phyloP scores from a whole-genome alignment of 2,113 vertebrate genomes.

The Copsychus sechellarum region DNA sequence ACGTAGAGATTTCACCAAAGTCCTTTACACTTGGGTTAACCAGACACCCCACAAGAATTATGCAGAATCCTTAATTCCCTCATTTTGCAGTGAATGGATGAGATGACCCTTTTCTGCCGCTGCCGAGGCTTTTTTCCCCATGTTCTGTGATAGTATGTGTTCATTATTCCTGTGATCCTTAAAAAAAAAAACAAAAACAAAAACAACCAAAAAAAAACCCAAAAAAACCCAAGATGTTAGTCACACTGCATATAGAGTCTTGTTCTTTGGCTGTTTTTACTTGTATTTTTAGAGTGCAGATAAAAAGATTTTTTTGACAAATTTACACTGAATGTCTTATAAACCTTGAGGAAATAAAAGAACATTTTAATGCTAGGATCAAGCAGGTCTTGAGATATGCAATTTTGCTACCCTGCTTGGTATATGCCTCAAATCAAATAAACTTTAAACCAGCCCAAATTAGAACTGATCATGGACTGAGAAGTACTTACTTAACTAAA shows the following conservation, averaged over 20 bases:
- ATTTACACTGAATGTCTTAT: not conserved
- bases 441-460: not conserved
- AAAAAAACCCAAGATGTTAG: not conserved
- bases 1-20: not conserved
- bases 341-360: not conserved
- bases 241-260: not conserved
- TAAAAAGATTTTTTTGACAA: not conserved
- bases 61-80: not conserved
- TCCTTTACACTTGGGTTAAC: not conserved
- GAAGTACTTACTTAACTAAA: slow-evolving; percentile 12
- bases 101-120: not conserved
- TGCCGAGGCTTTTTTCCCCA: not conserved
- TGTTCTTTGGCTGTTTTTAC: not conserved
- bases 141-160: not conserved
- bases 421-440: not conserved
- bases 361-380: not conserved
- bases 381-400: not conserved
- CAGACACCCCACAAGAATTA: not conserved
- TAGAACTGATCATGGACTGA: not conserved
- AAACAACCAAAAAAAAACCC: not conserved
- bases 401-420: not conserved
- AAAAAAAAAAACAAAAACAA: not conserved
- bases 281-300: not conserved
- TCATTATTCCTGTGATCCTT: not conserved
- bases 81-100: not conserved